These are phyloP conservation scores for Calephelis virginiensis DNA, from an alignment of 1,140 invertebrate genomes.

Conservation along the genomic window DNA sequence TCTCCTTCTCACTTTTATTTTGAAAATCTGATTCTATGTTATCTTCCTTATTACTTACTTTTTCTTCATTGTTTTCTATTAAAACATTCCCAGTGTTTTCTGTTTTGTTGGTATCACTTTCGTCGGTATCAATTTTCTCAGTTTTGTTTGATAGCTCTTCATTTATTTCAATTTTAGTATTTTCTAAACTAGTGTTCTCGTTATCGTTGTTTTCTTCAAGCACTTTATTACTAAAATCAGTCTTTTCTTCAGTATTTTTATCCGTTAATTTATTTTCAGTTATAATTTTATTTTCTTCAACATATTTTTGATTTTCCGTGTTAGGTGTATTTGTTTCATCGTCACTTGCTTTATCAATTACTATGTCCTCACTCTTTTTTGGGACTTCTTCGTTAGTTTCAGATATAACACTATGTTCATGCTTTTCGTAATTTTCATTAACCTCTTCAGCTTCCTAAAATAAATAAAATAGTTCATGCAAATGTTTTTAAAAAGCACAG, in stretches of 20 bases:
- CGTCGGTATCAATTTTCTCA: conserved; percentile 27
- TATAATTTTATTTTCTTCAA: conserved; percentile 16
- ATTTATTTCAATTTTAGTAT: conserved; percentile 24
- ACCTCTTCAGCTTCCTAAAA: conserved; percentile 59
- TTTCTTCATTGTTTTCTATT: conserved; percentile 31
- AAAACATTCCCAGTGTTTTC: conserved; percentile 30
- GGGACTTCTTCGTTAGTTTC: conserved; percentile 27
- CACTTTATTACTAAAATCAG: conserved; percentile 16
- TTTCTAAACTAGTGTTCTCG: conserved; percentile 24
- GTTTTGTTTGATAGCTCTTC: conserved; percentile 22
- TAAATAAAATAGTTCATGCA: conserved; percentile 71
- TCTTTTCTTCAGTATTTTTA: conserved; percentile 19
- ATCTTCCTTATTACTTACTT: conserved; percentile 16
- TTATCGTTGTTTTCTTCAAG: conserved; percentile 23
- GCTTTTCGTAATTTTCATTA: conserved; percentile 32
- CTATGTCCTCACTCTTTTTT: conserved; percentile 31
- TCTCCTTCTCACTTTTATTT: background rate
- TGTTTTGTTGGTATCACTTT: conserved; percentile 32
- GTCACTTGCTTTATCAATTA: conserved; percentile 12
- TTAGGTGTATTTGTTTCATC: conserved; percentile 27
- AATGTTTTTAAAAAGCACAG: conserved; percentile 66
- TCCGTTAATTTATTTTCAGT: conserved; percentile 24
- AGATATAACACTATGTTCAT: conserved; percentile 27
- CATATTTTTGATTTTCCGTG: conserved; percentile 26
- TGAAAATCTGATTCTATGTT: background rate